Conservation (phyloP, 2,797 vertebrate genomes). For the Steatocranus sp. region DNA sequence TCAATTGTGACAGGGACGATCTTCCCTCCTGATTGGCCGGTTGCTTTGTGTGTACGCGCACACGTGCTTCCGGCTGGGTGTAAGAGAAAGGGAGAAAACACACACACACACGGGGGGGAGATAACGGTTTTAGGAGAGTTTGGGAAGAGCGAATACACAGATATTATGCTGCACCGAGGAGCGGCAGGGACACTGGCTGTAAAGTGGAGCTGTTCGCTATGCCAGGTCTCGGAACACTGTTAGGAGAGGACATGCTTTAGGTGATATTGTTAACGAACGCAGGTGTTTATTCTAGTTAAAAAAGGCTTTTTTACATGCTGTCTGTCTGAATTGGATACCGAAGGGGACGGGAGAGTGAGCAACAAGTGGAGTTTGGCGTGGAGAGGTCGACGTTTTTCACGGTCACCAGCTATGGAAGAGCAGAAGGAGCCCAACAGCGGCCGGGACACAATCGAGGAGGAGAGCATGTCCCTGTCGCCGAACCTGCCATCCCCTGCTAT, state of each 20-base stretch:
- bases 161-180: conserved; percentile 71
- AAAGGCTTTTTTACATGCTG: conserved; percentile 37
- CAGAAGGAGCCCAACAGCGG: conserved; percentile 80
- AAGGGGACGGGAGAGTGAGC: conserved; percentile 48
- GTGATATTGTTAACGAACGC: conserved; percentile 16
- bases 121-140: conserved; percentile 86
- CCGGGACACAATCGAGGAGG: conserved; percentile 84
- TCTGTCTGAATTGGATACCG: conserved; percentile 64
- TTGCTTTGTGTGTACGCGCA: conserved; percentile 80
- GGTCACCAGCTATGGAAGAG: conserved; percentile 81
- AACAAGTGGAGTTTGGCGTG: conserved; percentile 76
- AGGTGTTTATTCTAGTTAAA: conserved; percentile 14
- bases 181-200: conserved; percentile 42
- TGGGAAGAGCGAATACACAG: conserved; percentile 81
- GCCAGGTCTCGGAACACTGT: conserved; percentile 67
- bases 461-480: conserved; percentile 87
- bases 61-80: conserved; percentile 88
- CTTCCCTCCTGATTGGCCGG: conserved; percentile 76
- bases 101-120: conserved; percentile 35
- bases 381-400: conserved; percentile 42
- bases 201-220: conserved; percentile 59
- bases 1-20: conserved; percentile 71
- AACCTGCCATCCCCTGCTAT: conserved; percentile 80
- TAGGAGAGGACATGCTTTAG: conserved; percentile 67
- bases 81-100: conserved; percentile 52